Base-by-base conservation (phyloP, 2,888 invertebrate genomes). In the Cylindroiulus punctatus region DNA sequence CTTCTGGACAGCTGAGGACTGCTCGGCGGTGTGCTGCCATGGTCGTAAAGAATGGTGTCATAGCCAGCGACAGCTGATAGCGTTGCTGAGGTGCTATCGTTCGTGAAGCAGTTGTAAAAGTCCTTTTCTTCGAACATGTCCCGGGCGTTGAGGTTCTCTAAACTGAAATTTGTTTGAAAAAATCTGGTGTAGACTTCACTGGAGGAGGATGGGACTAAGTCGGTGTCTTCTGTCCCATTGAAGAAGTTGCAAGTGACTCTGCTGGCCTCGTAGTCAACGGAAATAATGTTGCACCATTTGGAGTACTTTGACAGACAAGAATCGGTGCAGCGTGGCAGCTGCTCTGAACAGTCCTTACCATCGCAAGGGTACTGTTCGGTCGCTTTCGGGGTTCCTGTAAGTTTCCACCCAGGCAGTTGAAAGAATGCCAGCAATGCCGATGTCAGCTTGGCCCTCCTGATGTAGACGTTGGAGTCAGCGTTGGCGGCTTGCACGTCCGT, bases 111-210 rank as follows among this genome's bases (percentile, higher is more conserved):
- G 30, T 76, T 76, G 30, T 76, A 76, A 14, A 76, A 12, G 76
- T 76, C 76, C 26, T 76, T 76, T 30, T 76, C 30, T 76, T 76
- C 76, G 17, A 76, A 30, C 76, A 30, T 26, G 26, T 30, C 76
- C 0, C 76, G 76, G 14, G 76, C 30, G 30, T 76, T 76, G 30
- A 76, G 76, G 14, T 30, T 76, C 17, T 32, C 76, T 30, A 76
- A 76, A 76, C 14, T 76, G 17, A 76, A 30, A 76, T 76, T 10
- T 30, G 76, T 76, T 76, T 76, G 76, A 32, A 76, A 76, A 32
- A 30, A 76, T 30, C 76, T 76, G 10, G 76, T 76, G 30, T 32
- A 76, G 17, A 30, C 30, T 30, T 76, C 76, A 14, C 76, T 76
- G 4, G 76, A 30, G 30, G 26, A 17, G 30, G 30, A 30, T 30